A percentile compares a stretch with the other conserved stretches of the same genome.
These are phyloP conservation scores for Rhinogobio ventralis DNA, from an alignment of 2,797 vertebrate genomes.

Conservation along the genomic window DNA sequence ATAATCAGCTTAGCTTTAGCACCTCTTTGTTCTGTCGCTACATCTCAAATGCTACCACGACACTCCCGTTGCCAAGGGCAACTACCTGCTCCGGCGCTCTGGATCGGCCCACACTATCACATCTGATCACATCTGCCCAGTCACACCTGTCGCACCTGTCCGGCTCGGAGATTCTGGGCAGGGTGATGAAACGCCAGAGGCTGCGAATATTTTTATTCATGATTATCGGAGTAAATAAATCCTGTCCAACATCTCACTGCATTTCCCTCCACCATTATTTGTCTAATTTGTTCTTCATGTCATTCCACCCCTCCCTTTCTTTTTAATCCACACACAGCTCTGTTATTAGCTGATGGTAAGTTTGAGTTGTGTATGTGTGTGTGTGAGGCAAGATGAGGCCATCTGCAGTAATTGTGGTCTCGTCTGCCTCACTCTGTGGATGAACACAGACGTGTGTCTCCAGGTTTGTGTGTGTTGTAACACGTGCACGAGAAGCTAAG, in stretches of 20 bases:
- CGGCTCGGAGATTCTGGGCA: background rate
- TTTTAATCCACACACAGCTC: slow-evolving; percentile 73
- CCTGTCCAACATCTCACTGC: slow-evolving; percentile 27
- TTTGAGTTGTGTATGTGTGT: slow-evolving; percentile 45
- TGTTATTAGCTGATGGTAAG: slow-evolving; percentile 92
- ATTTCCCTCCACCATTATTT: slow-evolving; percentile 32
- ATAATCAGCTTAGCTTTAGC: slow-evolving; percentile 14
- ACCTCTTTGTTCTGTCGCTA: slow-evolving; percentile 28
- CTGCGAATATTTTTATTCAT: slow-evolving; percentile 23
- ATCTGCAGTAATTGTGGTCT: slow-evolving; percentile 15
- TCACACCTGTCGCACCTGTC: slow-evolving; percentile 49
- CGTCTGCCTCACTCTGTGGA: slow-evolving; percentile 25
- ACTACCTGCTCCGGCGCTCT: slow-evolving; percentile 4
- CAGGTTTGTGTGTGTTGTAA: slow-evolving; percentile 35
- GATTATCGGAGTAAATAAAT: slow-evolving; percentile 37
- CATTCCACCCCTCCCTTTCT: slow-evolving; percentile 22
- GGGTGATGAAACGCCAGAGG: slow-evolving; percentile 30
- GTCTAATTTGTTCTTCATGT: slow-evolving; percentile 24
- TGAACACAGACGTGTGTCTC: slow-evolving; percentile 38
- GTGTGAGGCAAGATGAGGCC: slow-evolving; percentile 26
- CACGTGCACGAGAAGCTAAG: slow-evolving; percentile 31
- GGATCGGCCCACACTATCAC: slow-evolving; percentile 31
- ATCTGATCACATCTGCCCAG: slow-evolving; percentile 42
- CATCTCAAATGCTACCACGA: slow-evolving; percentile 17
- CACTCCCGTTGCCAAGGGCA: slow-evolving; percentile 31